Percentiles rank a stretch among this genome's conserved stretches.
phyloP scores from a whole-genome alignment of 1,140 invertebrate species.

The Drosophila guanche region DNA sequence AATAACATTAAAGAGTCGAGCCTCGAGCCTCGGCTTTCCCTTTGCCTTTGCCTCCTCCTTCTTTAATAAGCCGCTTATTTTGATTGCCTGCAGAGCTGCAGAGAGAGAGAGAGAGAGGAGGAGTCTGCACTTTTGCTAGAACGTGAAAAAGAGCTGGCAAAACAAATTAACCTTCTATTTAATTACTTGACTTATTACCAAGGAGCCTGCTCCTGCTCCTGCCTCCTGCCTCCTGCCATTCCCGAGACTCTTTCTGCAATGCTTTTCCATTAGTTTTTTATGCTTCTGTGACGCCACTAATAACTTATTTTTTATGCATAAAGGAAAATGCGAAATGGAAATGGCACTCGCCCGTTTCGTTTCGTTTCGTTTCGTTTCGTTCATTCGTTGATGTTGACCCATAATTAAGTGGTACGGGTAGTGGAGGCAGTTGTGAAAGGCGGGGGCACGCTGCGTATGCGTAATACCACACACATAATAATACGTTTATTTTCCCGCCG shows the following conservation, averaged over 20 bases:
- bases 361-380: background rate
- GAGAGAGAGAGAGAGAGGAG: too few relatives aligned
- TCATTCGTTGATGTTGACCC: slow-evolving; percentile 15
- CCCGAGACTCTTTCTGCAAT: slow-evolving; percentile 17
- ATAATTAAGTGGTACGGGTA: slow-evolving; percentile 34
- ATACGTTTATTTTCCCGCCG: slow-evolving; percentile 18
- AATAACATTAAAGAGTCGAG: slow-evolving; percentile 59
- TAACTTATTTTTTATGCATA: slow-evolving; percentile 46
- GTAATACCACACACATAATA: slow-evolving; percentile 45
- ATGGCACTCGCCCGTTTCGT: background rate
- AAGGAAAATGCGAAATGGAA: slow-evolving; percentile 19
- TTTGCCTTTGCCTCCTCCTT: too few relatives aligned
- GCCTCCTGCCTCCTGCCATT: background rate
- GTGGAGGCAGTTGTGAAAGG: background rate
- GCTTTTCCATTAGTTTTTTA: slow-evolving; percentile 44
- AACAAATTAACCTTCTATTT: slow-evolving; percentile 69
- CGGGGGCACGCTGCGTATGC: slow-evolving; percentile 46
- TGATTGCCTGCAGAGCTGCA: slow-evolving; percentile 45
- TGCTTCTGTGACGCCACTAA: slow-evolving; percentile 52
- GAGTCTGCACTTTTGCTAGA: background rate
- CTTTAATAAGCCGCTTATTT: slow-evolving; percentile 66
- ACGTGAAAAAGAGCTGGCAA: slow-evolving; percentile 15
- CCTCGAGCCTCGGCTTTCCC: slow-evolving; percentile 2
- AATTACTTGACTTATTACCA: slow-evolving; percentile 60
- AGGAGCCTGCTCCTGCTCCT: background rate